A percentile compares a stretch with the other conserved stretches of the same genome.
phyloP scores from a whole-genome alignment of 2,113 vertebrate genomes.

The Campylomormyrus numenius region DNA sequence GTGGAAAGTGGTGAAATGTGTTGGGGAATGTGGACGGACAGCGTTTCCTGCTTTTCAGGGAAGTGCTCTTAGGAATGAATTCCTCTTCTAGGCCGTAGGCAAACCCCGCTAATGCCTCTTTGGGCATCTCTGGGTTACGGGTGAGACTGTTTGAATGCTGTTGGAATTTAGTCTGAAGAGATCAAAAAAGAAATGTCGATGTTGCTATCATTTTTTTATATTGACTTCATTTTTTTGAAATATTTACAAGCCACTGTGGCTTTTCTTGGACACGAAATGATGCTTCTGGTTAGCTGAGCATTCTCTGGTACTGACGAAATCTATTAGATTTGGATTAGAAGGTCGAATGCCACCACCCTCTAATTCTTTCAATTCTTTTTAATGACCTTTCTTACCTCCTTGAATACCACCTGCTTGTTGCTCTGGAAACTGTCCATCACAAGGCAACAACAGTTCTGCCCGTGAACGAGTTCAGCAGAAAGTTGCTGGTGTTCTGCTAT shows the following conservation, averaged over 20 bases:
- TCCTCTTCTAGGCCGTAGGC: not conserved
- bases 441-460: constrained; percentile 57
- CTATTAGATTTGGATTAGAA: constrained; percentile 40
- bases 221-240: constrained; percentile 33
- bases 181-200: constrained; percentile 36
- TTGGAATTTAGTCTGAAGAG: constrained; percentile 43
- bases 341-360: constrained; percentile 47
- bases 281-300: constrained; percentile 47
- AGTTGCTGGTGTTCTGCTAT: constrained; percentile 39
- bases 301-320: constrained; percentile 57
- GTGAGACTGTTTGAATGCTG: not conserved
- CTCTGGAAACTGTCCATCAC: constrained; percentile 58
- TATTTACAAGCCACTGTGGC: constrained; percentile 42
- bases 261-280: constrained; percentile 56
- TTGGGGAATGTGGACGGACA: not conserved
- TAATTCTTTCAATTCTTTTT: constrained; percentile 22
- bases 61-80: not conserved
- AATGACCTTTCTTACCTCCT: constrained; percentile 26
- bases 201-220: constrained; percentile 38
- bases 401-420: constrained; percentile 61
- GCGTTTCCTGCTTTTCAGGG: constrained; percentile 33
- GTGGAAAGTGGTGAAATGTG: not conserved
- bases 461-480: constrained; percentile 74
- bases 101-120: not conserved
- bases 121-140: not conserved